Evolutionary conservation across 2,113 vertebrate genomes (phyloP), one percentile per base, ranked within the genome.

Genomic region (Gymnogyps californianus): DNA sequence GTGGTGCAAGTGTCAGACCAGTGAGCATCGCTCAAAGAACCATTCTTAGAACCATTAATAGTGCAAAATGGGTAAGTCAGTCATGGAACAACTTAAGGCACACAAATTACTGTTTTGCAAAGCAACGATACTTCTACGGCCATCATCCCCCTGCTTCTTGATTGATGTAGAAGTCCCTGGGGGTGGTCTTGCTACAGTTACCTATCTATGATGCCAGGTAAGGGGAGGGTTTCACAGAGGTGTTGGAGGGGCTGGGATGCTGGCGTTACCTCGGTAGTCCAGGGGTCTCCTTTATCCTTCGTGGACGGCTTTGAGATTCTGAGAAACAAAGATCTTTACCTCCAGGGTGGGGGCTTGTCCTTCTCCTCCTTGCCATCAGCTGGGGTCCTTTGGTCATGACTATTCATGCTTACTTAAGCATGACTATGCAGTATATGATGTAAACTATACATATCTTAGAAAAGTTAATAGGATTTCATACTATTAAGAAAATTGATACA

Each of bases 211-310:
- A 51, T 25, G 42, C 24, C 67, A 31, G 59, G 10, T 22, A 22
- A 67, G 8, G 16, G 52, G 15, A 59, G 14, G 9, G 16, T 46
- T 59, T 51, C 40, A 67, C 38, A 42, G 47, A 38, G 11, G 13
- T 13, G 36, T 34, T 6, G 11, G 64, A 47, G 12, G 40, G 55
- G 34, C 31, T 38, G 4, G 22, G 81, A 40, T 20, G 44, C 52
- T 32, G 26, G 15, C 0, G 0, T 11, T 14, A 14, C 24, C 32
- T 74, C 7, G 1, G 4, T 28, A 54, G 22, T 36, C 10, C 11
- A 28, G 7, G 2, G 10, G 24, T 26, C 32, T 44, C 8, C 19
- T 77, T 69, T 19, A 24, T 21, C 13, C 54, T 26, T 69, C 1
- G 0, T 16, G 44, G 40, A 47, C 3, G 11, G 24, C 31, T 76